These are phyloP conservation scores for Rhabdophis nuchalis DNA, from an alignment of 2,797 vertebrate genomes.

Conservation along the genomic window DNA sequence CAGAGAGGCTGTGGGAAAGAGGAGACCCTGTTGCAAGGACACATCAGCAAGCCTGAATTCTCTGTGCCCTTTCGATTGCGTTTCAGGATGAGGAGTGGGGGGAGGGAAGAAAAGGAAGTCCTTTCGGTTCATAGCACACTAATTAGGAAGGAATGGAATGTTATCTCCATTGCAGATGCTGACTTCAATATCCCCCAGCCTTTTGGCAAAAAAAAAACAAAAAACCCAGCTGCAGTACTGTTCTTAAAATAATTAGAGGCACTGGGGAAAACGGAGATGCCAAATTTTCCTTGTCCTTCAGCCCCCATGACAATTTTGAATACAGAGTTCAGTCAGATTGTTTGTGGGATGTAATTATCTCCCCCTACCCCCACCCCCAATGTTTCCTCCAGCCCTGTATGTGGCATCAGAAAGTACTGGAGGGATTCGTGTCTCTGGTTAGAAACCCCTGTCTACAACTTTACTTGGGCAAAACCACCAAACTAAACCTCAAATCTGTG, in stretches of 20 bases:
- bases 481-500: background rate
- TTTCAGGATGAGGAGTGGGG: conserved; percentile 2
- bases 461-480: background rate
- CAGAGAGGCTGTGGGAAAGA: conserved; percentile 2
- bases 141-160: conserved; percentile 67
- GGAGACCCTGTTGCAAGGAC: background rate
- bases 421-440: background rate
- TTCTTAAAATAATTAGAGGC: conserved; percentile 46
- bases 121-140: conserved; percentile 53
- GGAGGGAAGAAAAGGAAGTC: conserved; percentile 60
- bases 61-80: background rate
- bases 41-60: background rate
- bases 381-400: background rate
- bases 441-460: background rate
- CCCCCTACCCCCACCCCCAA: background rate
- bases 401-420: background rate
- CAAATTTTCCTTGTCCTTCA: background rate
- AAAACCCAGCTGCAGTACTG: conserved; percentile 30
- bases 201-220: conserved; percentile 47
- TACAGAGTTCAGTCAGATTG: background rate
- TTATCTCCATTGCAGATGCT: conserved; percentile 67
- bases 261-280: conserved; percentile 33
- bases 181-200: conserved; percentile 60
- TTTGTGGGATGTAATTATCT: background rate
- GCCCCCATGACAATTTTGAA: background rate